Conservation (phyloP, 2,113 vertebrate species). For the Carassius auratus region DNA sequence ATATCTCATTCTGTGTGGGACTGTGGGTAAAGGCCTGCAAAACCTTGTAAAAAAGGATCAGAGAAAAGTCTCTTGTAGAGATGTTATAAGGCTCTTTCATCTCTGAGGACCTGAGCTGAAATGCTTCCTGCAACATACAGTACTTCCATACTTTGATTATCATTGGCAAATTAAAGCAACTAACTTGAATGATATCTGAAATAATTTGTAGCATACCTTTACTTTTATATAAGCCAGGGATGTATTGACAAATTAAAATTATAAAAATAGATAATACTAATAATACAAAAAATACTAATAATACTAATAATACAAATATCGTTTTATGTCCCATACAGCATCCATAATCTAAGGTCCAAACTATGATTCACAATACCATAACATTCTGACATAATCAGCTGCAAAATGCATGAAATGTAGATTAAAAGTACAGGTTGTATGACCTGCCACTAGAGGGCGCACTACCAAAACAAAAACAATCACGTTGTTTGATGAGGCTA, state of each 20-base stretch:
- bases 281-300: too few species aligned
- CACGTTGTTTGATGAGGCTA: too few species aligned
- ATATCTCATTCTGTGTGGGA: conserved; percentile 5
- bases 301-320: too few species aligned
- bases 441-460: too few species aligned
- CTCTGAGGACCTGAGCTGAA: neutral
- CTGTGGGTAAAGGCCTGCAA: neutral
- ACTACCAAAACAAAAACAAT: too few species aligned
- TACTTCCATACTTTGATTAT: neutral
- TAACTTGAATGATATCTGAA: neutral
- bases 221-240: neutral
- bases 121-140: neutral
- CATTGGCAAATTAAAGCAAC: neutral
- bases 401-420: conserved; percentile 62
- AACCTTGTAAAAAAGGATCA: conserved; percentile 12
- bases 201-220: neutral
- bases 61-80: neutral
- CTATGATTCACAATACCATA: conserved; percentile 77
- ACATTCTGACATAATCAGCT: conserved; percentile 72
- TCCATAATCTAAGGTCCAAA: neutral
- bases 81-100: neutral
- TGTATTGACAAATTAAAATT: too few species aligned
- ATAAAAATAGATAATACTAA: neutral
- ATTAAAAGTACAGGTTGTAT: too few species aligned
- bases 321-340: too few species aligned